These are phyloP conservation scores for Dilophus febrilis DNA, from an alignment of 2,888 invertebrate species.

Conservation along the genomic window DNA sequence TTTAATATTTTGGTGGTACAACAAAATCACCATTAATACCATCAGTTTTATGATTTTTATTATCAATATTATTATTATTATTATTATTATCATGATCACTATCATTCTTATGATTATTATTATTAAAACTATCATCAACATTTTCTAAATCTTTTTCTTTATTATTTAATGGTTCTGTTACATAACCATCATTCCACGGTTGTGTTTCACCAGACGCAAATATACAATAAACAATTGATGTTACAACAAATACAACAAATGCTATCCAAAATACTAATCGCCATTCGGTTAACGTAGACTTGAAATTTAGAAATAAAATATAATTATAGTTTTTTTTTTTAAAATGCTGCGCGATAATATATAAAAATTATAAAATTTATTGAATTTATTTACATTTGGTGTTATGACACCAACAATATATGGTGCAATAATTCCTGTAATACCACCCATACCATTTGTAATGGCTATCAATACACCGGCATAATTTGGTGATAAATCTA, in stretches of 20 bases:
- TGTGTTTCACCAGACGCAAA: constrained; percentile 60
- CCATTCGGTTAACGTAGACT: constrained; percentile 54
- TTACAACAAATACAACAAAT: constrained; percentile 44
- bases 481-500: constrained; percentile 48
- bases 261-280: constrained; percentile 66
- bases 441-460: constrained; percentile 46
- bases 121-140: too few relatives aligned
- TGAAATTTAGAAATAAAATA: constrained; percentile 16
- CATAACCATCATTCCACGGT: constrained; percentile 46
- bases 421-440: constrained; percentile 53
- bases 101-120: too few relatives aligned
- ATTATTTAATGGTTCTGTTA: too few relatives aligned
- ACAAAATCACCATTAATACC: too few relatives aligned
- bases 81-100: too few relatives aligned
- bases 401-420: constrained; percentile 48
- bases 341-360: too few relatives aligned
- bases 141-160: too few relatives aligned
- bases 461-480: constrained; percentile 51
- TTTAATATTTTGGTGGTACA: too few relatives aligned
- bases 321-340: too few relatives aligned
- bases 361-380: too few relatives aligned
- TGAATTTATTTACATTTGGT: constrained; percentile 36
- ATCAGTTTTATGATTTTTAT: too few relatives aligned
- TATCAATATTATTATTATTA: too few relatives aligned
- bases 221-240: constrained; percentile 49